A percentile compares a stretch with the other conserved stretches of the same genome.
These are phyloP conservation scores for Anhinga rufa DNA, from an alignment of 2,113 vertebrate genomes.

Conservation along the genomic window DNA sequence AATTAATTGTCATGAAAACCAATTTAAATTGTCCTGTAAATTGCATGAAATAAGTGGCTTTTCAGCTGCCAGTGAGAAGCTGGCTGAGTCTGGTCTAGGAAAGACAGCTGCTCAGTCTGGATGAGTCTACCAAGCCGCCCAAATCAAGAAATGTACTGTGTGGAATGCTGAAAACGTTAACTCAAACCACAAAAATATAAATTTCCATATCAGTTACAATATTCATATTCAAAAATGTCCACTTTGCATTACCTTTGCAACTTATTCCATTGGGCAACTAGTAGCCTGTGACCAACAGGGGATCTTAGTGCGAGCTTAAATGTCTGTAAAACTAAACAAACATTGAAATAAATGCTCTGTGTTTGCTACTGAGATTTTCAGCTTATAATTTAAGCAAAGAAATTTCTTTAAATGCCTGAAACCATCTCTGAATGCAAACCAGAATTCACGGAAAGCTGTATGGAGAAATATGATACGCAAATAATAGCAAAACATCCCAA, in stretches of 20 bases:
- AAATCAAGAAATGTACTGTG: neutral
- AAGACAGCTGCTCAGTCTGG: neutral
- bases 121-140: neutral
- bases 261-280: neutral
- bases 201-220: neutral
- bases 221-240: neutral
- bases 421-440: neutral
- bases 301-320: neutral
- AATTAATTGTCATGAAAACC: neutral
- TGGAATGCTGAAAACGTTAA: neutral
- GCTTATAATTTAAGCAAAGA: neutral
- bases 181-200: neutral
- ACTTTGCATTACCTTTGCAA: neutral
- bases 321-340: neutral
- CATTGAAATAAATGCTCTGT: neutral
- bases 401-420: neutral
- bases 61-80: neutral
- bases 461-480: neutral
- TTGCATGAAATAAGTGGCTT: neutral
- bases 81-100: neutral
- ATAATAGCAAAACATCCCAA: neutral
- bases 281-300: neutral
- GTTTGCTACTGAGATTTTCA: neutral
- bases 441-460: neutral
- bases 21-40: neutral